Percentiles rank a stretch among this genome's conserved stretches.
These are phyloP conservation scores for Fabriciana adippe DNA, from an alignment of 2,888 invertebrate genomes.

Conservation along the genomic window DNA sequence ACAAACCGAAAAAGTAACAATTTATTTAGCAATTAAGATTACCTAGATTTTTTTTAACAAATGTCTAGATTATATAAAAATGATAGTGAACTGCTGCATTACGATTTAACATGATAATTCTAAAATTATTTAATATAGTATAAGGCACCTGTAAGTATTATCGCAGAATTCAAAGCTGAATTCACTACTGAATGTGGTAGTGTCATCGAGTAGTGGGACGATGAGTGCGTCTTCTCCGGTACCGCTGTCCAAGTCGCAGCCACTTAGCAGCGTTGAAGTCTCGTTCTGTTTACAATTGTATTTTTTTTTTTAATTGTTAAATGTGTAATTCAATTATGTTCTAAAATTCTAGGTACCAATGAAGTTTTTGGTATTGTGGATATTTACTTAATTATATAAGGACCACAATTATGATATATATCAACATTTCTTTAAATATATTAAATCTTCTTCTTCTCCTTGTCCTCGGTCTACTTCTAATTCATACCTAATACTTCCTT, in stretches of 20 bases:
- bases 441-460: too few species aligned
- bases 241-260: constrained; percentile 73
- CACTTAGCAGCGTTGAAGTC: constrained; percentile 84
- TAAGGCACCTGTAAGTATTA: constrained; percentile 87
- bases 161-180: constrained; percentile 92
- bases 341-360: neutral
- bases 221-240: constrained; percentile 86
- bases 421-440: too few species aligned
- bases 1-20: too few species aligned
- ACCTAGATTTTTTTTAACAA: too few species aligned
- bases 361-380: too few species aligned
- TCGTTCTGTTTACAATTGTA: constrained; percentile 82
- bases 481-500: too few species aligned
- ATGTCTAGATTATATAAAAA: neutral
- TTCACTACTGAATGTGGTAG: constrained; percentile 84
- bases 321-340: neutral
- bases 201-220: constrained; percentile 86
- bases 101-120: constrained; percentile 5
- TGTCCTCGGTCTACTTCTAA: too few species aligned
- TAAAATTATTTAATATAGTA: constrained; percentile 12
- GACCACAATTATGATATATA: too few species aligned
- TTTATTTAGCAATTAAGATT: too few species aligned
- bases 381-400: too few species aligned
- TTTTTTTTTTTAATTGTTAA: neutral
- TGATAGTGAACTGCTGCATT: neutral